Evolutionary conservation across 2,888 invertebrate genomes (phyloP), one percentile per base, ranked within the genome.

Genomic region (Melieria crassipennis): DNA sequence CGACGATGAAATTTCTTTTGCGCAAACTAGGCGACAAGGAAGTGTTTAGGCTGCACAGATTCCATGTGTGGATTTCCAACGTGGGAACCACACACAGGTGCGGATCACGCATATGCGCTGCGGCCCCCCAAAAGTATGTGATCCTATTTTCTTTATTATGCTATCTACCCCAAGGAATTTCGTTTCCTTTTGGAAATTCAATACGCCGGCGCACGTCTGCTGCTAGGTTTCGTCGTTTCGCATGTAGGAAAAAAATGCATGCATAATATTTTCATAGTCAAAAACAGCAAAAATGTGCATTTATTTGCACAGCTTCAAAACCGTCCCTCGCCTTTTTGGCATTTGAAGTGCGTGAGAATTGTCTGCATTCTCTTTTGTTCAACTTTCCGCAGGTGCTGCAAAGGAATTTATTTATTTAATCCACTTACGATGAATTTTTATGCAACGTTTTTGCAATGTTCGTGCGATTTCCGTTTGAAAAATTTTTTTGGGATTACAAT

Each of bases 11-110:
- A 30, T 30, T 30, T 30, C 2, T 30, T 30, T 30, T 30, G 30
- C 30, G 30, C 30, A 30, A 30, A 30, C 30, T 30, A 30, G 30
- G 30, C 30, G 30, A 30, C 30, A 30, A 30, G 30, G 30, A 30
- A 30, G 30, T 30, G 30, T 30, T 3, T 30, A 30, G 30, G 30
- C 30, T 30, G 30, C 30, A 30, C 30, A 30, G 30, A 30, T 30
- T 30, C 3, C 13, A 10, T 55, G 13, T 56, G 7, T 57, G 9
- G n/a, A 6, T 43, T 46, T 43, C 48, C 50, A 66, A 66, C 66
- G 66, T 66, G 66, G 43, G 66, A 66, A 66, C 45, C 4, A 43
- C 57, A 16, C 58, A 66, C 66, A 66, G 66, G 66, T 66, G 66
- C 42, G 48, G 58, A 58, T 58, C 48, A n/a, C 66, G 58, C 66